Evolutionary conservation across 2,113 vertebrate genomes (phyloP), one percentile per base, ranked within the genome.

Genomic region (Peromyscus californicus): DNA sequence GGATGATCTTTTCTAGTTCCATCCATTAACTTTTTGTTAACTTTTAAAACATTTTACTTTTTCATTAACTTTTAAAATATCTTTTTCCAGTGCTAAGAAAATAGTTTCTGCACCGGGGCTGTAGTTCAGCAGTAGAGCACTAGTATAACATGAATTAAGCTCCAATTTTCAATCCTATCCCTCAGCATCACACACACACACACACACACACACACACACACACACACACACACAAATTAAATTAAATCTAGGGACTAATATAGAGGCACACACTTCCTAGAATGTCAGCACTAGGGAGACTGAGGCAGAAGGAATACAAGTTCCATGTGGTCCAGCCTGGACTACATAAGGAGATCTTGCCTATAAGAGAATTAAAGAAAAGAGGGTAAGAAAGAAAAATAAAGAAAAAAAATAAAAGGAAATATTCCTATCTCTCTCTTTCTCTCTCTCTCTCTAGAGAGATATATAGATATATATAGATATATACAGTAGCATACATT

Each of bases 81-180:
- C 26, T 59, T 45, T 67, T 94, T 90, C 70, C 9, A 57, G 3
- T 74, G 33, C 54, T 79, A 96, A 94, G 61, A 87, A 93, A 97
- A 89, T 42, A 76, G 82, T 26, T 88, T 42, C 31, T 21, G 2
- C 4, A 48, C 39, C 36, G 29, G 31, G 17, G 17, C 29, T 21
- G 11, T 36, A 69, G 11, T 19, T 24, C 24, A 51, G 31, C 1
- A 19, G 5, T 51, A 36, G 22, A 70, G 10, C 42, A 10, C 10
- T 10, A 31, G 31, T 3, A n/a, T 16, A n/a, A 6, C 10, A n/a
- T 26, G 0, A 70, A 45, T 26, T 21, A 88, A 69, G 45, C 36
- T 36, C 19, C 13, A 87, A 51, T n/a, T 54, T 80, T n/a, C 4
- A n/a, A 1, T 9, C 33, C 33, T 11, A 70, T 26, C 2, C 29